phyloP scores from a whole-genome alignment of 2,113 vertebrate species.

The Pseudopodoces humilis region DNA sequence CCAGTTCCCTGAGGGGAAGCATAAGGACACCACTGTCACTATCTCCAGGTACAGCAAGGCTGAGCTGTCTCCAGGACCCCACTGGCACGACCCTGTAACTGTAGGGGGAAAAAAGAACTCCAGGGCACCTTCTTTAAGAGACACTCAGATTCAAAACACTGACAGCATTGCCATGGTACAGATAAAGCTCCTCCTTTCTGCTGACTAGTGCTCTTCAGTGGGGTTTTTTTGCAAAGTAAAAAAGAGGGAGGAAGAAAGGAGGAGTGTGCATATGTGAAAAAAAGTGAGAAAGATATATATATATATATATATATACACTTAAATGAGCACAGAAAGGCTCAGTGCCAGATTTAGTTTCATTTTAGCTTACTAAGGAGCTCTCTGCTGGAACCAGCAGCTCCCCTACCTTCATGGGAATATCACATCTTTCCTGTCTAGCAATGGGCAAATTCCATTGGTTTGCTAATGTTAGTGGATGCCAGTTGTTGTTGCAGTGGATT shows the following conservation, averaged over 20 bases:
- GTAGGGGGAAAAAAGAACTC: background rate
- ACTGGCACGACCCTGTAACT: background rate
- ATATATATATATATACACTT: accelerated
- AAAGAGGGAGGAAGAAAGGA: background rate
- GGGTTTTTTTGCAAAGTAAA: background rate
- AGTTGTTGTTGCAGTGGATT: background rate
- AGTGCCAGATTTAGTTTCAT: background rate
- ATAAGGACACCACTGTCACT: background rate
- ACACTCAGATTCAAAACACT: background rate
- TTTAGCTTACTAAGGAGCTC: background rate
- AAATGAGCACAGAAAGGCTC: background rate
- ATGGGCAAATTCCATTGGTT: background rate
- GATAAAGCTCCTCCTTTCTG: background rate
- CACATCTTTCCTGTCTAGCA: background rate
- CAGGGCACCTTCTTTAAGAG: background rate
- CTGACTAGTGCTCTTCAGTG: background rate
- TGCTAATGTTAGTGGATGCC: accelerated
- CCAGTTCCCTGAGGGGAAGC: background rate
- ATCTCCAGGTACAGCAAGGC: background rate
- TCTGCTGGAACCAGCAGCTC: background rate
- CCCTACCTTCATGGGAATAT: background rate
- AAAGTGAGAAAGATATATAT: background rate
- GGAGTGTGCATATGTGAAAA: background rate
- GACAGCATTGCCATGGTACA: accelerated
- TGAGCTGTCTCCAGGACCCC: background rate